phyloP scores from a whole-genome alignment of 2,113 vertebrate species.

The Xiphophorus couchianus region DNA sequence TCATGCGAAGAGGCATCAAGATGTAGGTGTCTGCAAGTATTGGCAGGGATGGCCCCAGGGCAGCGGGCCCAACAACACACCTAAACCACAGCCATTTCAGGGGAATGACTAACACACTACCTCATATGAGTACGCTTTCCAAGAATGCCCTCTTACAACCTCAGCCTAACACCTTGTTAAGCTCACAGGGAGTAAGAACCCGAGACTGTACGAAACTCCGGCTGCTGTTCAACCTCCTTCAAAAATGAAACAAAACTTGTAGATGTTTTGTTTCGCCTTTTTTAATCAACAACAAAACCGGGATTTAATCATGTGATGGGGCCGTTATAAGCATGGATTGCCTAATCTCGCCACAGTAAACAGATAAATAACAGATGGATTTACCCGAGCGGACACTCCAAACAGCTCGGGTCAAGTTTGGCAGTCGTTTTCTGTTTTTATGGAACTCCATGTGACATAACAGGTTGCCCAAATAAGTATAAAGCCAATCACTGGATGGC shows the following conservation, averaged over 20 bases:
- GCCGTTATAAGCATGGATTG: conserved; percentile 33
- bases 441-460: too few species aligned
- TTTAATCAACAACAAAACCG: conserved; percentile 14
- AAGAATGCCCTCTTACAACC: conserved; percentile 49
- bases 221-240: conserved; percentile 13
- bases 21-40: conserved; percentile 58
- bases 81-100: conserved; percentile 41
- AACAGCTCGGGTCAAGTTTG: conserved; percentile 18
- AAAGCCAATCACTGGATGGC: neutral
- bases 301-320: conserved; percentile 37
- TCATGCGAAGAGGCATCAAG: conserved; percentile 11
- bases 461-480: neutral
- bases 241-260: conserved; percentile 28
- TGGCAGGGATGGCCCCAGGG: conserved; percentile 46
- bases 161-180: conserved; percentile 28
- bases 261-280: neutral
- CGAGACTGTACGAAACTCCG: conserved; percentile 43
- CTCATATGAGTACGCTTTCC: conserved; percentile 41
- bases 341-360: conserved; percentile 47
- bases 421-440: conserved; percentile 9
- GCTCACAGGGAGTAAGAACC: conserved; percentile 7
- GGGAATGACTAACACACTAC: conserved; percentile 40
- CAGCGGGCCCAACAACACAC: conserved; percentile 43
- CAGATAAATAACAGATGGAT: conserved; percentile 56
- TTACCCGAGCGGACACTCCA: conserved; percentile 17